Percentiles rank a stretch among this genome's conserved stretches.
Evolutionary conservation across 1,140 invertebrate genomes (phyloP).

Genomic region (Laupala kohalensis): DNA sequence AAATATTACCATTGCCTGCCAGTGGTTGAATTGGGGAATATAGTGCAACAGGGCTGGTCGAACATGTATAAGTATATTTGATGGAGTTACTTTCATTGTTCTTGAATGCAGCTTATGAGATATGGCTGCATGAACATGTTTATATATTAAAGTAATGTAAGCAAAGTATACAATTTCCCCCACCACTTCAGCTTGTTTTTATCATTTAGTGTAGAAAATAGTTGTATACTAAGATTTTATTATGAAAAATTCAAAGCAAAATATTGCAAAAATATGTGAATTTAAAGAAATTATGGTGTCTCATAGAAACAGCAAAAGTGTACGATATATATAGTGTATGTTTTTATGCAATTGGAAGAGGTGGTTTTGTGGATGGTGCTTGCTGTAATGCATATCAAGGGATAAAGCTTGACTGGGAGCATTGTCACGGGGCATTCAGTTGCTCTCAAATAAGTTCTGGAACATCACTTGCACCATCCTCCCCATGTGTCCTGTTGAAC

Average conservation of each 20-base stretch:
- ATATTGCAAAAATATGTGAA: background rate
- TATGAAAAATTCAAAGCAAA: background rate
- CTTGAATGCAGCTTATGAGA: conserved; percentile 1
- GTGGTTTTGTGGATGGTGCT: background rate
- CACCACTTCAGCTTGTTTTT: conserved; percentile 8
- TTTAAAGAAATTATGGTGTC: conserved; percentile 4
- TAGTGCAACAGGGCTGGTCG: background rate
- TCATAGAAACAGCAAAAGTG: background rate
- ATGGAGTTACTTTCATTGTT: background rate
- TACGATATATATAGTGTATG: conserved; percentile 5
- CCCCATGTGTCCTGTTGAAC: background rate
- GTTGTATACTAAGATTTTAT: conserved; percentile 12
- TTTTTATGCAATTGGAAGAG: conserved; percentile 1
- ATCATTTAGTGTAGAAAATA: conserved; percentile 8
- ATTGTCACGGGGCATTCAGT: background rate
- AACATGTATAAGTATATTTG: background rate
- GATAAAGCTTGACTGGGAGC: background rate
- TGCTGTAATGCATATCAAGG: conserved; percentile 9
- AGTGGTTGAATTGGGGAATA: background rate
- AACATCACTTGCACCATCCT: background rate
- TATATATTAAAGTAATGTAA: background rate
- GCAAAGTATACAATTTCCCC: background rate
- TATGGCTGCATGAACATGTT: background rate
- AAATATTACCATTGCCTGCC: background rate
- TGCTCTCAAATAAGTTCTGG: background rate